Evolutionary conservation across 2,888 invertebrate genomes (phyloP), one percentile per base, ranked within the genome.

Genomic region (Cosmia trapezina): DNA sequence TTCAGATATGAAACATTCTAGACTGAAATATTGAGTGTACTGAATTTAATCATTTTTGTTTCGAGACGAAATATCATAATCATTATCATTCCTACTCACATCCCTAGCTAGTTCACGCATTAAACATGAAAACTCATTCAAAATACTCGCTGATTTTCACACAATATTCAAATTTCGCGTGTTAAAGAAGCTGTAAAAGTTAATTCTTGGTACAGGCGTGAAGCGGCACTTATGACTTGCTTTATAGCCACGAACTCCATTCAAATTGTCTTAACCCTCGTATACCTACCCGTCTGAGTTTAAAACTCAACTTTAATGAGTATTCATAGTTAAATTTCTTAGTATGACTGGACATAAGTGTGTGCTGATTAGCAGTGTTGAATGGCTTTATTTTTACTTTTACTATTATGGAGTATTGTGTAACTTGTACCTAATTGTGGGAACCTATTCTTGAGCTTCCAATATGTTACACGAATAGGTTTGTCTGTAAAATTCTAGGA

Each of bases 151-250:
- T 67, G 76, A 80, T 88, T 89, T 91, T 89, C 87, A 81, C 89
- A 88, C 87, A 89, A 89, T 88, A 91, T 92, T 91, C 87, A 90
- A 92, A 92, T 90, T 91, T 89, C 77, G 89, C 89, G 90, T 90
- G 89, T 87, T 90, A 90, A 91, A 92, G 91, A 84, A 90, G 92
- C 90, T 87, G 91, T 93, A 92, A 93, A 91, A 85, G 73, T 85
- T 87, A 89, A 90, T 90, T 90, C 92, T 86, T 81, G 81, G 91
- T 89, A 90, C 88, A 83, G 74, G 88, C 92, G 90, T 92, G 93
- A 89, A 91, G 88, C 83, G 86, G 89, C 90, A 88, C 91, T 90
- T 90, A 89, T 87, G 89, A 86, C 84, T 76, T 66, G 86, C 86
- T 87, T 87, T 87, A 87, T 87, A 70, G 86, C 79, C 68, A 80